A percentile compares a stretch with the other conserved stretches of the same genome.
Evolutionary conservation across 1,140 invertebrate species (phyloP).

Genomic region (Chironomus tepperi): DNA sequence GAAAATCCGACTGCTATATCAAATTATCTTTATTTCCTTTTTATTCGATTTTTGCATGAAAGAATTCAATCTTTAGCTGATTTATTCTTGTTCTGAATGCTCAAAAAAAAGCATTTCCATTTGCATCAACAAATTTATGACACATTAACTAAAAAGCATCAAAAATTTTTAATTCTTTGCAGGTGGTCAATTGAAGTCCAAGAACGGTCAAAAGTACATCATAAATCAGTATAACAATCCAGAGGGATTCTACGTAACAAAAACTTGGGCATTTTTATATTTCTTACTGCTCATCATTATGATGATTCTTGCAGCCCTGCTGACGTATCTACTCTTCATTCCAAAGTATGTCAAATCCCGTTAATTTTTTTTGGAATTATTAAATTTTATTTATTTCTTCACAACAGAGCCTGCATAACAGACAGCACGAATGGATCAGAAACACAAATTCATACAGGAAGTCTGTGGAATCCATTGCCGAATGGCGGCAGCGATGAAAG

Average conservation of each 20-base stretch:
- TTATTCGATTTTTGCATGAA: background rate
- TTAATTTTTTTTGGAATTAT: background rate
- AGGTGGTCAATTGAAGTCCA: constrained; percentile 39
- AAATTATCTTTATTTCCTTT: background rate
- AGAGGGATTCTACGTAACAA: constrained; percentile 36
- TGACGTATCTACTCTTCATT: constrained; percentile 34
- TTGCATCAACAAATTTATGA: too few species aligned
- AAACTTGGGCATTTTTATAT: constrained; percentile 32
- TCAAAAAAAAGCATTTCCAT: too few species aligned
- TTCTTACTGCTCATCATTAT: constrained; percentile 32
- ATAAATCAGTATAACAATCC: constrained; percentile 34
- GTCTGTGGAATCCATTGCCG: constrained; percentile 16
- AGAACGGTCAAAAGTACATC: constrained; percentile 40
- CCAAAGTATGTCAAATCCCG: constrained; percentile 10
- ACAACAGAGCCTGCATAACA: background rate
- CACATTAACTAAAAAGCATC: too few species aligned
- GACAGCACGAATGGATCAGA: background rate
- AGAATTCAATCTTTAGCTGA: constrained; percentile 3
- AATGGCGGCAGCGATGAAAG: constrained; percentile 27
- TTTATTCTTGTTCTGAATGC: too few species aligned
- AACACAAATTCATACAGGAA: background rate
- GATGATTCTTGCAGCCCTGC: constrained; percentile 33
- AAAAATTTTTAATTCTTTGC: constrained; percentile 24
- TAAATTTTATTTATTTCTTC: background rate
- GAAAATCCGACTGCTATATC: background rate